A percentile compares a stretch with the other conserved stretches of the same genome.
phyloP scores from a whole-genome alignment of 2,797 vertebrate species.

The Coendou prehensilis region DNA sequence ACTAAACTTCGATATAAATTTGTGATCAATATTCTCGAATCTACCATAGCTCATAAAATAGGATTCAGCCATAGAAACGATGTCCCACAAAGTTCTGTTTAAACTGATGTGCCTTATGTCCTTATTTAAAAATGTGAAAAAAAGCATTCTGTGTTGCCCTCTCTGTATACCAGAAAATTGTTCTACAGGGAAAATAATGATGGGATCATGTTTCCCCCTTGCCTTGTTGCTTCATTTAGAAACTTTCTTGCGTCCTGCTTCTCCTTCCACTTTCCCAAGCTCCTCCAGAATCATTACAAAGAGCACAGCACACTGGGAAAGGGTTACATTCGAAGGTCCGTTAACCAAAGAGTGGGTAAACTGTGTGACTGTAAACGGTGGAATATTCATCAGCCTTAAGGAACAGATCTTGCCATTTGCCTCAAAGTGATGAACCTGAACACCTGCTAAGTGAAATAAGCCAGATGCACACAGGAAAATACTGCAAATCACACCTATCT shows the following conservation, averaged over 20 bases:
- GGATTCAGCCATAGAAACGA: background rate
- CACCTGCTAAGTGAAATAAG: background rate
- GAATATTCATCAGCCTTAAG: background rate
- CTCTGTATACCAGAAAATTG: background rate
- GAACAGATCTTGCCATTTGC: background rate
- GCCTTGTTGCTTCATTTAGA: background rate
- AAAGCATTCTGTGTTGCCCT: background rate
- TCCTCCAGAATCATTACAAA: background rate
- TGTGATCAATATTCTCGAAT: background rate
- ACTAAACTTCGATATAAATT: background rate
- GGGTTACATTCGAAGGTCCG: background rate
- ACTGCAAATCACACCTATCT: background rate
- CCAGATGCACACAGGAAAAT: background rate
- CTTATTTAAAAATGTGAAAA: conserved; percentile 1
- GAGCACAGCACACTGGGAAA: background rate
- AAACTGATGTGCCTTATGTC: background rate
- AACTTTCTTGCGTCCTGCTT: background rate
- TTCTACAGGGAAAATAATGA: background rate
- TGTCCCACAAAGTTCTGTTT: background rate
- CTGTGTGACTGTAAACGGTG: background rate
- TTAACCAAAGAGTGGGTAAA: background rate
- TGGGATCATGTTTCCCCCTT: background rate
- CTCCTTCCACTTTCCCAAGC: background rate
- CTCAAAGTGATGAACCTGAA: background rate
- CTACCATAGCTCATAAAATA: background rate